Evolutionary conservation across 2,797 vertebrate genomes (phyloP), one percentile per base, ranked within the genome.

Genomic region (Enteromius radiatus): DNA sequence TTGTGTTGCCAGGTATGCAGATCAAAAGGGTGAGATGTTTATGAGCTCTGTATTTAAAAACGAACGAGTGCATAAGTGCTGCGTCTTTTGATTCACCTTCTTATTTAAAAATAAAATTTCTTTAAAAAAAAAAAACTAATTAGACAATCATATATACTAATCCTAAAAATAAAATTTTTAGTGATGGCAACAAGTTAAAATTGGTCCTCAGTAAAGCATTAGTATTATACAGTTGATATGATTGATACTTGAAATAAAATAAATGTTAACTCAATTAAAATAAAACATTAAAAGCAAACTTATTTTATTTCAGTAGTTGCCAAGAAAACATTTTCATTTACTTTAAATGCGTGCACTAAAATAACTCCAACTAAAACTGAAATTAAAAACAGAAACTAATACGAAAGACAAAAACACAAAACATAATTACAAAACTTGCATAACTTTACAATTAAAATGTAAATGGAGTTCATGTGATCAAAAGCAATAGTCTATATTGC

Each of bases 31-130:
- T 74, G 31, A 11, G 52, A 69, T 80, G 70, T 83, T 76, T 82
- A 81, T 70, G 69, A 28, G 74, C 52, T 75, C 43, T 82, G 63
- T 49, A 84, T 82, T 82, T 63, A 75, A 49, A 73, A 81, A 73
- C 63, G 21, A 45, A 49, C 11, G 38, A 80, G 38, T 28, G 4
- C 19, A 59, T 33, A 45, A 36, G 28, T 49, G 45, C 10, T 43
- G 23, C 23, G 3, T 56, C 17, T 61, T 59, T 71, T 63, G n/a
- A n/a, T 80, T 71, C 14, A 11, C 14, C 19, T 59, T 71, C 15
- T 17, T 23, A 47, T 36, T 10, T 63, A 5, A 63, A 71, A 61
- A 33, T 80, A 12, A 7, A 26, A 28, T 63, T 71, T 80, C 56
- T 3, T 3, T 4, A 26, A 65, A 8, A 9, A 10, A 10, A n/a